Percentiles rank a stretch among this genome's conserved stretches.
Evolutionary conservation across 2,888 invertebrate genomes (phyloP).

Genomic region (Sinotaia quadrata): DNA sequence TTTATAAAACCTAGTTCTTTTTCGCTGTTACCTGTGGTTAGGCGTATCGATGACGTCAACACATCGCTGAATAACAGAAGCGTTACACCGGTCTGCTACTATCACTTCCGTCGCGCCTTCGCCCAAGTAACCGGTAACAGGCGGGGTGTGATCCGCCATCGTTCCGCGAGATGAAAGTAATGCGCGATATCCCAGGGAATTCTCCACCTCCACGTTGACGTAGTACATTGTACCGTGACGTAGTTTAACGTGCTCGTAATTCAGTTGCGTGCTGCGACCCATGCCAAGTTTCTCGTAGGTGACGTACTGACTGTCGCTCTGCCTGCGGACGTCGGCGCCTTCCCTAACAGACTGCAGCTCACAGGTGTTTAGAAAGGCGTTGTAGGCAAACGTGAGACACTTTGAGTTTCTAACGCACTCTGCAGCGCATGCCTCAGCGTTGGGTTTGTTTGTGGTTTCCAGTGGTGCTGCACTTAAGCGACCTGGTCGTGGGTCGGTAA

Average conservation of each 20-base stretch:
- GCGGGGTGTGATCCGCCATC: neutral
- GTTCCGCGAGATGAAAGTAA: neutral
- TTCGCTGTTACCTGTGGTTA: neutral
- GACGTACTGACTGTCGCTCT: neutral
- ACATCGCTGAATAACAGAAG: conserved; percentile 1
- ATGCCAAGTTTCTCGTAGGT: conserved; percentile 5
- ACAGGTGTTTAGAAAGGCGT: neutral
- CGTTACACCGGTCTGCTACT: neutral
- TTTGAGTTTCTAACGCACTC: neutral
- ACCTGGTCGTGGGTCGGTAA: neutral
- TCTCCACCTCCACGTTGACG: neutral
- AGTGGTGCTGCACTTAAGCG: neutral
- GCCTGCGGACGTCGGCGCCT: neutral
- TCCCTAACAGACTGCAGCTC: conserved; percentile 1
- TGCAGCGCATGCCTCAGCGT: neutral
- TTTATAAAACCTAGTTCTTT: no score
- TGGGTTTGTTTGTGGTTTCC: no score
- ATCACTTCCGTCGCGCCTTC: neutral
- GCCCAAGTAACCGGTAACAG: neutral
- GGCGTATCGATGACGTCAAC: neutral
- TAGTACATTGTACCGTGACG: conserved; percentile 2
- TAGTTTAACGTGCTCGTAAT: neutral
- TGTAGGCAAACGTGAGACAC: neutral
- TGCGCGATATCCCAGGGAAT: neutral
- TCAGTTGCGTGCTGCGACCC: neutral